These are phyloP conservation scores for Littorina saxatilis DNA, from an alignment of 1,140 invertebrate genomes.

Conservation along the genomic window DNA sequence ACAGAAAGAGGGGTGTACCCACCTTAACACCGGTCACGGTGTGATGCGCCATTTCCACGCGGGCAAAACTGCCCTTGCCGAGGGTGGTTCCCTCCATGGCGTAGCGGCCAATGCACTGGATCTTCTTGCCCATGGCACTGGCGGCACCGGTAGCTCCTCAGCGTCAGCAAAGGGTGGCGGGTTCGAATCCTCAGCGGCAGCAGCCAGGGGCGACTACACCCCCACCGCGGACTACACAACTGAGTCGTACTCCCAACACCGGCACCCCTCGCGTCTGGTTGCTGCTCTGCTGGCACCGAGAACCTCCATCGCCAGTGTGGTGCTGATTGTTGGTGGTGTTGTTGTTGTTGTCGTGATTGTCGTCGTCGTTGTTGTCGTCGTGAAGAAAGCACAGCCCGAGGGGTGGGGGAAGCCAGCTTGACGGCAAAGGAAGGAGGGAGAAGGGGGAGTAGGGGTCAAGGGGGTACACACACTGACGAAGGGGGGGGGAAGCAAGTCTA, in stretches of 20 bases:
- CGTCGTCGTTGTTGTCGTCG: neutral
- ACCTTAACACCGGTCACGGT: conserved; percentile 74
- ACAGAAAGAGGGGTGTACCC: conserved; percentile 39
- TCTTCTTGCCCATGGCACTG: conserved; percentile 72
- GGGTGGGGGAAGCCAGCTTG: conserved; percentile 3
- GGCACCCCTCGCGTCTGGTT: neutral
- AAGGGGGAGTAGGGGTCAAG: neutral
- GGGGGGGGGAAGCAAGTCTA: neutral
- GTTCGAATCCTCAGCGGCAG: neutral
- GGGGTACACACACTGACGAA: neutral
- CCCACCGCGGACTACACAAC: neutral
- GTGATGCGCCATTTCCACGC: conserved; percentile 76
- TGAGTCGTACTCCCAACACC: neutral
- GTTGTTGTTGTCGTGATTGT: neutral
- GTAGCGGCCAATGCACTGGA: conserved; percentile 75
- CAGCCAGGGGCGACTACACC: neutral
- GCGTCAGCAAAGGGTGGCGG: neutral
- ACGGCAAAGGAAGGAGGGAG: neutral
- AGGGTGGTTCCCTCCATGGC: conserved; percentile 72
- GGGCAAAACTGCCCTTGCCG: conserved; percentile 76
- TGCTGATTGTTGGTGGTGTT: neutral
- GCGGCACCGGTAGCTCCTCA: neutral
- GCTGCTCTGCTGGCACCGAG: neutral
- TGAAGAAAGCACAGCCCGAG: neutral
- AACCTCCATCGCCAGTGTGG: conserved; percentile 27